Evolutionary conservation across 2,888 invertebrate genomes (phyloP).

Genomic region (Mongoloraphidia duomilia): DNA sequence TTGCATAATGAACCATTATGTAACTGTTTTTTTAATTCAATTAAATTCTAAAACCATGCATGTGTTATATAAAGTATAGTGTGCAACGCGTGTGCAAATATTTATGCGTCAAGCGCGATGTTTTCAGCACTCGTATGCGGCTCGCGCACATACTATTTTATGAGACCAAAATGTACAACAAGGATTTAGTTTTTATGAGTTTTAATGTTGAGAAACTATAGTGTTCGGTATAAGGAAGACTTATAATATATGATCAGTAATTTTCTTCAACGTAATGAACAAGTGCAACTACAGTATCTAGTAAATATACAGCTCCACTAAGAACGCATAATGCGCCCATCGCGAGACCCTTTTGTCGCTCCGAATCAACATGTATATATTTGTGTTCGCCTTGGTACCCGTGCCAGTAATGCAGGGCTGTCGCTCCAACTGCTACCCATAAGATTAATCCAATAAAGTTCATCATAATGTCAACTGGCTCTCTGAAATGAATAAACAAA

Average conservation of each 20-base stretch:
- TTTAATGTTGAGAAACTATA: too few species aligned
- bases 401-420: conserved; percentile 79
- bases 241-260: not conserved
- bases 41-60: too few species aligned
- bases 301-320: conserved; percentile 61
- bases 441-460: conserved; percentile 73
- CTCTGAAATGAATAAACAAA: conserved; percentile 35
- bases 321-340: conserved; percentile 68
- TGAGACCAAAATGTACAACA: not conserved
- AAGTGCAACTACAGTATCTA: conserved; percentile 66
- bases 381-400: conserved; percentile 73
- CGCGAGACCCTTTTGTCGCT: conserved; percentile 68
- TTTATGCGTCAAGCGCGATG: too few species aligned
- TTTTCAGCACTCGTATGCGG: too few species aligned
- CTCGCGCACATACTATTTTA: too few species aligned
- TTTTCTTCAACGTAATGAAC: conserved; percentile 56
- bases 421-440: conserved; percentile 75
- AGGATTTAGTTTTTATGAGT: too few species aligned
- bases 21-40: too few species aligned
- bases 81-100: too few species aligned
- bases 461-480: conserved; percentile 69
- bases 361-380: conserved; percentile 54
- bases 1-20: too few species aligned
- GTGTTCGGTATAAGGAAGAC: too few species aligned
- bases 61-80: too few species aligned